phyloP scores from a whole-genome alignment of 2,797 vertebrate species.

The Eptatretus atami region DNA sequence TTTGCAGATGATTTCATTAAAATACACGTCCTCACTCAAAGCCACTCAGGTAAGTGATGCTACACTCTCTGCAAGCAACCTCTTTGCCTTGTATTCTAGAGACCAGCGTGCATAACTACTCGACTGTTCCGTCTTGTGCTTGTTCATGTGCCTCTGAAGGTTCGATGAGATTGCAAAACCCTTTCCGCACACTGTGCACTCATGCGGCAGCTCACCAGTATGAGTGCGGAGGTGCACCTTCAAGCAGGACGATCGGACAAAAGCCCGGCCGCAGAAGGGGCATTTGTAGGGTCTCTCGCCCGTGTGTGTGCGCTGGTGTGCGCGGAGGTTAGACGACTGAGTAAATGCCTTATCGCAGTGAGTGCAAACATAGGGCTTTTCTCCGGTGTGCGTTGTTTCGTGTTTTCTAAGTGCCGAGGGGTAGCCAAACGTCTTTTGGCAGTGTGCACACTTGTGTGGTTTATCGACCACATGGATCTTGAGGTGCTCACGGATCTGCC shows the following conservation, averaged over 20 bases:
- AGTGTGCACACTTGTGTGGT: background rate
- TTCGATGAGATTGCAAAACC: background rate
- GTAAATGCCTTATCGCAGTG: constrained; percentile 1
- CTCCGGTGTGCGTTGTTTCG: background rate
- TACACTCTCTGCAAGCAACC: too few relatives aligned
- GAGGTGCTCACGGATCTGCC: too few relatives aligned
- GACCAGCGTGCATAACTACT: too few relatives aligned
- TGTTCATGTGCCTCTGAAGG: constrained; percentile 4
- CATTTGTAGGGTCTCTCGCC: constrained; percentile 3
- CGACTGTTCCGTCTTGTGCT: background rate
- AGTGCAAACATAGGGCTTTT: background rate
- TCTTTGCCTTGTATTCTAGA: too few relatives aligned
- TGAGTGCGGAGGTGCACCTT: constrained; percentile 4
- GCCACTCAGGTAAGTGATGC: too few relatives aligned
- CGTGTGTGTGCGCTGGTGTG: constrained; percentile 1
- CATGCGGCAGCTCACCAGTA: background rate
- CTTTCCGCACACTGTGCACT: constrained; percentile 1
- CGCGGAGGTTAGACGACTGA: background rate
- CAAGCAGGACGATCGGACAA: background rate
- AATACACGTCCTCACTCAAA: too few relatives aligned
- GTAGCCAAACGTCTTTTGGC: constrained; percentile 2
- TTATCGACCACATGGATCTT: background rate
- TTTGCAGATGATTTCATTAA: too few relatives aligned
- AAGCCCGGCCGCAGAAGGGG: background rate
- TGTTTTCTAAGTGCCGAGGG: background rate